Evolutionary conservation across 64 coral and sea anemone species (phyloP), one percentile per base, ranked within the genome.

Genomic region (Montipora cactus): DNA sequence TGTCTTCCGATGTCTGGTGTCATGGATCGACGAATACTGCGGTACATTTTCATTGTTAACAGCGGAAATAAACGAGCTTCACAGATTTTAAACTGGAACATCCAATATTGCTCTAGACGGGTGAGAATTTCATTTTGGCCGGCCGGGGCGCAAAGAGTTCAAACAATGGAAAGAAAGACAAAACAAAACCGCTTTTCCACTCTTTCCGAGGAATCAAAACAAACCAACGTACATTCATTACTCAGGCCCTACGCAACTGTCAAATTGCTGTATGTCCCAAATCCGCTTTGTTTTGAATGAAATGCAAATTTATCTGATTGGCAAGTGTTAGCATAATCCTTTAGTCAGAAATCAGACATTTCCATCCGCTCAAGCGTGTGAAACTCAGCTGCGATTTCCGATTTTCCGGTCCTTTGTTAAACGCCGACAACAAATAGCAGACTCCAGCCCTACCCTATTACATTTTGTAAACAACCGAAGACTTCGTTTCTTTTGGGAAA

Each of bases 331-430:
- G 66, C 70, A 86, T 86, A 86, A 86, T 86, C 82, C 82, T 67
- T 86, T 86, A 71, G 82, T 46, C 45, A 16, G 44, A 86, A 64
- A 86, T 86, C 82, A 86, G 82, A 86, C 82, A 86, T 86, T 70
- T 86, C 71, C 66, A 86, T 86, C 82, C 82, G 37, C 82, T 86
- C 46, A 70, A 72, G 44, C 82, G 61, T 67, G 82, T 66, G 61
- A 86, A 78, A 70, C 71, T 86, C 82, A 86, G 82, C 82, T 86
- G 82, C 82, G 66, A 86, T 86, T 86, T 86, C 82, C 82, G 64
- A 86, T 86, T 86, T 86, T 86, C 82, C 82, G 82, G 82, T 86
- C 82, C 66, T 86, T 86, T 86, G 82, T 86, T 49, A 69, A 18
- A 64, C 10, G 82, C 82, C 82, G 82, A 45, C 82, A 20, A 49